These are phyloP conservation scores for Pimpla rufipes DNA, from an alignment of 2,888 invertebrate species.

Conservation along the genomic window DNA sequence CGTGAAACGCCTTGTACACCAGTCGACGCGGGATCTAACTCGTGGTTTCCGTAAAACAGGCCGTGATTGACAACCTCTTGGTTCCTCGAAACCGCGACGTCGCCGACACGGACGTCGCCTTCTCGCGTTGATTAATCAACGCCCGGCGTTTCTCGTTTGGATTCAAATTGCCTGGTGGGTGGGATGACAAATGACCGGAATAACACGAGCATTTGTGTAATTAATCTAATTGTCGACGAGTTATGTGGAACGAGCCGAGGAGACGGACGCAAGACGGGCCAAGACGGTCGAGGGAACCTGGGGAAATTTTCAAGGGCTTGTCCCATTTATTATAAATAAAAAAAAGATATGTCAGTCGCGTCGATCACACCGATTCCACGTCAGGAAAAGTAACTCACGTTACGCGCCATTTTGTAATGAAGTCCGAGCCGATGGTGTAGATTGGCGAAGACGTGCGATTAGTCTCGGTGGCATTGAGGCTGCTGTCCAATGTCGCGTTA, in stretches of 20 bases:
- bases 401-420: slow-evolving; percentile 92
- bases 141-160: slow-evolving; percentile 1
- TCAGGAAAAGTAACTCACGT: slow-evolving; percentile 66
- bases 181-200: slow-evolving; percentile 31
- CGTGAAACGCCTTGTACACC: background rate
- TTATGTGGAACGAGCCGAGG: background rate
- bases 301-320: background rate
- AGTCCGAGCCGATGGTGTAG: slow-evolving; percentile 91
- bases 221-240: slow-evolving; percentile 23
- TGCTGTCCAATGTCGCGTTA: slow-evolving; percentile 77
- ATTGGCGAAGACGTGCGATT: slow-evolving; percentile 90
- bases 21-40: background rate
- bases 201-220: slow-evolving; percentile 14
- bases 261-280: background rate
- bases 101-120: background rate
- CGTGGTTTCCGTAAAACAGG: slow-evolving; percentile 31
- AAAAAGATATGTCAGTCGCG: background rate
- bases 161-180: slow-evolving; percentile 31
- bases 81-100: slow-evolving; percentile 6
- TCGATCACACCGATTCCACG: background rate
- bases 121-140: background rate
- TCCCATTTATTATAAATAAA: too few relatives aligned
- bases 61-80: slow-evolving; percentile 16
- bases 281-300: background rate
- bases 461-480: slow-evolving; percentile 86